A percentile compares a stretch with the other conserved stretches of the same genome.
phyloP scores from a whole-genome alignment of 2,113 vertebrate species.

The Anser cygnoides region DNA sequence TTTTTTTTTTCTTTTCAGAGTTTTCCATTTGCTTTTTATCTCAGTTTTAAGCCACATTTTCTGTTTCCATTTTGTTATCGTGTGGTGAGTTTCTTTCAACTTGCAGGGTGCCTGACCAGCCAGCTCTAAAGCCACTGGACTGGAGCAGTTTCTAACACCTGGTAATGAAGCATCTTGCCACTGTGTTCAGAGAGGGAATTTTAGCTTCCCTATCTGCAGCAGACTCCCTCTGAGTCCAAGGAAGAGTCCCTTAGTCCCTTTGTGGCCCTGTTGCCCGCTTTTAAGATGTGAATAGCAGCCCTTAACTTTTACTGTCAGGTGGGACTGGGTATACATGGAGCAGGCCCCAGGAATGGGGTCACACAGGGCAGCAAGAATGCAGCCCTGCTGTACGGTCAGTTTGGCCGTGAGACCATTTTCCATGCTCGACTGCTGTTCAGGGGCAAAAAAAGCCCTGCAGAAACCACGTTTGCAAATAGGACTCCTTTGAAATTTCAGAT shows the following conservation, averaged over 20 bases:
- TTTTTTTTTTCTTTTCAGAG: neutral
- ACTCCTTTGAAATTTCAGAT: neutral
- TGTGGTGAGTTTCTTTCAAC: neutral
- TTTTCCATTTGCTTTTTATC: neutral
- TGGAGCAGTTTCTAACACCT: accelerated
- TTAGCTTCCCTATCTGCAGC: neutral
- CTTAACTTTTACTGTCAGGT: neutral
- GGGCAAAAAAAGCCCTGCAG: neutral
- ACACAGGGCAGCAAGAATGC: neutral
- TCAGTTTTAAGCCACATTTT: neutral
- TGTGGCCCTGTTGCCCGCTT: neutral
- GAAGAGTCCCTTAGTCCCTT: neutral
- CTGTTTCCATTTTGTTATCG: neutral
- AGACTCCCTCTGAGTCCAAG: neutral
- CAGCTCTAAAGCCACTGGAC: neutral
- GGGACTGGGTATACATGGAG: accelerated
- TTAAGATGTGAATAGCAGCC: neutral
- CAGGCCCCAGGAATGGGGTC: neutral
- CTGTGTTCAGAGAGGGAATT: neutral
- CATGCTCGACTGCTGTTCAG: accelerated
- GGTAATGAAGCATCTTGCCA: neutral
- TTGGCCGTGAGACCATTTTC: neutral
- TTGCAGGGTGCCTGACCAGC: neutral
- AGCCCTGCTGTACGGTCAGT: neutral
- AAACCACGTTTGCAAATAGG: accelerated